Percentiles rank a stretch among this genome's conserved stretches.
phyloP scores from a whole-genome alignment of 30 jellyfish, hydroid and myxozoan species.

The Chironex yamaguchii region DNA sequence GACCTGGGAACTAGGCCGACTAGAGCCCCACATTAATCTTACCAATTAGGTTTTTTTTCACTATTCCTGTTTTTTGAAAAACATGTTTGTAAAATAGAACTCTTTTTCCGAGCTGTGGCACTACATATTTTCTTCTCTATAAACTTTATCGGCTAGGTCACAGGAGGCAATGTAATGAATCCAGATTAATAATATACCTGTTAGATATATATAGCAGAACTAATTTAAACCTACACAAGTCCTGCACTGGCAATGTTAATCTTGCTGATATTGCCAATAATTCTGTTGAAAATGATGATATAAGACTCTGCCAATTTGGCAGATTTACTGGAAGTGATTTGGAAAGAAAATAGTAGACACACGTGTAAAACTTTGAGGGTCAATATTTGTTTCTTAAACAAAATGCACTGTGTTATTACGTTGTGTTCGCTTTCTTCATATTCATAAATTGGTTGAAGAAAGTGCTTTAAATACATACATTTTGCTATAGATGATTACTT shows the following conservation, averaged over 20 bases:
- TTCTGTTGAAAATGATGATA: not conserved
- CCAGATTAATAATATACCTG: too few relatives aligned
- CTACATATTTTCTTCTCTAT: too few relatives aligned
- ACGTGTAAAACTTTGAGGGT: not conserved
- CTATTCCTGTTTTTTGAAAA: too few relatives aligned
- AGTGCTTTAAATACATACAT: not conserved
- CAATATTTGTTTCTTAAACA: not conserved
- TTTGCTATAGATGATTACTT: not conserved
- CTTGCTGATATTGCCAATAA: not conserved
- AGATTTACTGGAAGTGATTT: not conserved
- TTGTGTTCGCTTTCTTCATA: not conserved
- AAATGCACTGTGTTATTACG: not conserved
- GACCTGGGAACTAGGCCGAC: too few relatives aligned
- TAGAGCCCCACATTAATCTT: too few relatives aligned
- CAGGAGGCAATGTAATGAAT: too few relatives aligned
- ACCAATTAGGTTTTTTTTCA: too few relatives aligned
- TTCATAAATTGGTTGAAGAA: not conserved
- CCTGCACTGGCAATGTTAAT: not conserved
- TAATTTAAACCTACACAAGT: not conserved
- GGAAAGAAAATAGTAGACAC: not conserved
- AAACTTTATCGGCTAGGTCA: too few relatives aligned
- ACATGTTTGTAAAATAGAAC: too few relatives aligned
- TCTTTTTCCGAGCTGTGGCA: too few relatives aligned
- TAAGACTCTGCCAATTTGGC: not conserved
- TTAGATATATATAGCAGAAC: not conserved